Percentiles rank a stretch among this genome's conserved stretches.
Evolutionary conservation across 2,888 invertebrate species (phyloP).

Genomic region (Dyspetes luteomarginatus): DNA sequence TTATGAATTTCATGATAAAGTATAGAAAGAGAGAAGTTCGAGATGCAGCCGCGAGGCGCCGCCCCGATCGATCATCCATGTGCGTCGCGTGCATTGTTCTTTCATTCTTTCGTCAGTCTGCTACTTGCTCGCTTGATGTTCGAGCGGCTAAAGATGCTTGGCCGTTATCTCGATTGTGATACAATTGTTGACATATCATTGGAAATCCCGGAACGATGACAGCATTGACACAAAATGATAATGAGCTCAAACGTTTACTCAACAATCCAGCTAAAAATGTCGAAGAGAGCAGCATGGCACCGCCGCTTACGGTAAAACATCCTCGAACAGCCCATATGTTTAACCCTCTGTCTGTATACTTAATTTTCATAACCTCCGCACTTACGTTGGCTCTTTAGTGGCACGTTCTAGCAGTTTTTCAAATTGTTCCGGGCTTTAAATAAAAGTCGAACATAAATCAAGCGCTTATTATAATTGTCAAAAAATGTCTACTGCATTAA

Average conservation of each 20-base stretch:
- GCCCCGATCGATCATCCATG: background rate
- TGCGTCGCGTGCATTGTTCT: background rate
- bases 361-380: too few species aligned
- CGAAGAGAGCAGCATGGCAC: constrained; percentile 79
- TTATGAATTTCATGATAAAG: background rate
- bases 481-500: too few species aligned
- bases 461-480: too few species aligned
- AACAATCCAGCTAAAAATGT: constrained; percentile 77
- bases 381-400: too few species aligned
- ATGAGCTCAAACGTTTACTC: constrained; percentile 77
- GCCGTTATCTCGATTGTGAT: background rate
- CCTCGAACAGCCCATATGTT: background rate
- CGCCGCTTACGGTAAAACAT: constrained; percentile 78
- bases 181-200: background rate
- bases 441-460: too few species aligned
- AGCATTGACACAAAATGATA: constrained; percentile 70
- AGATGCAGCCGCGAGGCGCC: background rate
- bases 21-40: background rate
- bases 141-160: background rate
- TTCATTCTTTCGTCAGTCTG: background rate
- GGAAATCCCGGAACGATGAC: constrained; percentile 63
- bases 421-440: too few species aligned
- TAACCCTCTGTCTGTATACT: too few species aligned
- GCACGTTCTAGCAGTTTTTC: too few species aligned
- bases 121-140: too few species aligned